Percentiles rank a stretch among this genome's conserved stretches.
Conservation (phyloP, 2,888 invertebrate genomes). For the Dicycla oo region DNA sequence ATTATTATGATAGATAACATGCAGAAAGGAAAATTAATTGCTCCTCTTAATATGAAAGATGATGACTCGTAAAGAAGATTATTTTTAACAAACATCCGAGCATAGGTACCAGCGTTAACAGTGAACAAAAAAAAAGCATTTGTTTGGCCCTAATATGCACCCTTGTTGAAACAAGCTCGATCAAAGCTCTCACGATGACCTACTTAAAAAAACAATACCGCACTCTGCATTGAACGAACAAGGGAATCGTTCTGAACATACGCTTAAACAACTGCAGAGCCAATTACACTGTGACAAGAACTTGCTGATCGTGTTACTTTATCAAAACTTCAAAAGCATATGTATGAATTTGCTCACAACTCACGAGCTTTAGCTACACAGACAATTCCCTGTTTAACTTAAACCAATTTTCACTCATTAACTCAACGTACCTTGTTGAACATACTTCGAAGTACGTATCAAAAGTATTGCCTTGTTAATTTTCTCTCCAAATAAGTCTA, state of each 20-base stretch:
- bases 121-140: slow-evolving; percentile 14
- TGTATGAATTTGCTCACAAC: slow-evolving; percentile 54
- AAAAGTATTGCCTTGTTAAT: slow-evolving; percentile 68
- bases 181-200: slow-evolving; percentile 45
- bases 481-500: slow-evolving; percentile 60
- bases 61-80: neutral
- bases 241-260: slow-evolving; percentile 35
- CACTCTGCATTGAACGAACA: slow-evolving; percentile 28
- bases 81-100: neutral
- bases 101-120: neutral
- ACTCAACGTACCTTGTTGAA: slow-evolving; percentile 61
- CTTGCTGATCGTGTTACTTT: slow-evolving; percentile 50
- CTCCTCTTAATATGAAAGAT: slow-evolving; percentile 31
- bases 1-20: slow-evolving; percentile 35
- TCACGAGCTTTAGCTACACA: slow-evolving; percentile 40
- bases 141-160: slow-evolving; percentile 51
- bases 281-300: slow-evolving; percentile 53
- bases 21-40: slow-evolving; percentile 31
- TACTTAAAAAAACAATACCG: slow-evolving; percentile 50
- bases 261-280: slow-evolving; percentile 51
- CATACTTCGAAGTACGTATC: slow-evolving; percentile 61
- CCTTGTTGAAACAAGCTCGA: slow-evolving; percentile 54
- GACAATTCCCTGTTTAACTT: slow-evolving; percentile 67
- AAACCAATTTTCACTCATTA: slow-evolving; percentile 67
- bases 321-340: slow-evolving; percentile 51